Conservation (phyloP, 2,888 invertebrate genomes). For the Tenodera sinensis region DNA sequence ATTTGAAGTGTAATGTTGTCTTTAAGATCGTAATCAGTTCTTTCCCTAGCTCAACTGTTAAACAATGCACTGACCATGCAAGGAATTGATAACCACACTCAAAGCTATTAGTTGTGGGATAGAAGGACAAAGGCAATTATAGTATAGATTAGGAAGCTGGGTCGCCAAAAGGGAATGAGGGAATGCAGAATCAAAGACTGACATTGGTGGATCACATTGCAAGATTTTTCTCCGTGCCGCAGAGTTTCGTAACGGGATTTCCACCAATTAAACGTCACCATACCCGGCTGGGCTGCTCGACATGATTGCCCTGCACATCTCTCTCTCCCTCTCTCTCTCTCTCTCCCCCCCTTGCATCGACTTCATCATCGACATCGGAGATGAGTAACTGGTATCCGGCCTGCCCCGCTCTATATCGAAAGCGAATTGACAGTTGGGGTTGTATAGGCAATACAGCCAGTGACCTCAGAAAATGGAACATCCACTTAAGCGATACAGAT, state of each 20-base stretch:
- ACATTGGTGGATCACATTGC: neutral
- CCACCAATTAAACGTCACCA: neutral
- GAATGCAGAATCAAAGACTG: neutral
- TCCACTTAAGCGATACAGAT: neutral
- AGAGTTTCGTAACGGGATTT: neutral
- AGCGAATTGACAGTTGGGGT: neutral
- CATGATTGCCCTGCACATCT: neutral
- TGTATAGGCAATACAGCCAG: neutral
- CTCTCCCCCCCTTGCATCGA: too few relatives aligned
- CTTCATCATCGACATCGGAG: neutral
- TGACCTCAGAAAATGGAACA: neutral
- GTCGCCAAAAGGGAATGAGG: neutral
- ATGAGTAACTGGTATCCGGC: neutral
- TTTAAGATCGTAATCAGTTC: too few relatives aligned
- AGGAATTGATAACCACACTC: too few relatives aligned
- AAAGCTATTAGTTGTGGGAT: too few relatives aligned
- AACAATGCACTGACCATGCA: too few relatives aligned
- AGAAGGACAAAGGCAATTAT: too few relatives aligned
- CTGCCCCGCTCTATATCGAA: neutral
- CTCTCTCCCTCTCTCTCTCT: too few relatives aligned
- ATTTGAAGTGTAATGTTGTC: too few relatives aligned
- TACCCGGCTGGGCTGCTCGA: neutral
- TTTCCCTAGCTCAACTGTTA: too few relatives aligned
- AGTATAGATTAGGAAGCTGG: neutral
- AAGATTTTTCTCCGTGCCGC: neutral